A percentile compares a stretch with the other conserved stretches of the same genome.
phyloP scores from a whole-genome alignment of 2,797 vertebrate genomes.

The Setipinna tenuifilis region DNA sequence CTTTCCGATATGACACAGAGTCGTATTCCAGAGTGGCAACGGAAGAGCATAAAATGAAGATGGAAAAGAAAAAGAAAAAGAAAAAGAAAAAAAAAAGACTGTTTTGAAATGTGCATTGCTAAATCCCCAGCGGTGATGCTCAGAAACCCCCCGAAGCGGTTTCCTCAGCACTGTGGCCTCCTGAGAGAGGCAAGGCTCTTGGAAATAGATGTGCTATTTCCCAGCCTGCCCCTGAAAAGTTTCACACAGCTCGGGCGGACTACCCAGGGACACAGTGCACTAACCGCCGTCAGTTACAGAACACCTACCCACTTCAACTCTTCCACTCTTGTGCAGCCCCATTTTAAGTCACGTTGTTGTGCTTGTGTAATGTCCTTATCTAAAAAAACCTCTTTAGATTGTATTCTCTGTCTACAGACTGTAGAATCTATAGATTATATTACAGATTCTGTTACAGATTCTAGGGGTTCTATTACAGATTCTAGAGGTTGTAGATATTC shows the following conservation, averaged over 20 bases:
- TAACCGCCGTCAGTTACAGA: neutral
- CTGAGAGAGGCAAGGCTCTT: neutral
- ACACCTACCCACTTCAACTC: neutral
- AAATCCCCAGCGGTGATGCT: conserved; percentile 11
- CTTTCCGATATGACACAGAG: neutral
- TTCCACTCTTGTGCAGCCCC: neutral
- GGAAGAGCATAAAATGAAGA: neutral
- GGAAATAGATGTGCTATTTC: conserved; percentile 19
- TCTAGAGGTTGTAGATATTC: too few relatives aligned
- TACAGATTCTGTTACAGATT: too few relatives aligned
- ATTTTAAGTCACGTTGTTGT: too few relatives aligned
- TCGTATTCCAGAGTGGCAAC: neutral
- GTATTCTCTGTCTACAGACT: too few relatives aligned
- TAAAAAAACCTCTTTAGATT: too few relatives aligned
- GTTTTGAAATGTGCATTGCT: neutral
- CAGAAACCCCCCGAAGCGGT: conserved; percentile 7
- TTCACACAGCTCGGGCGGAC: neutral
- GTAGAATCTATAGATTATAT: too few relatives aligned
- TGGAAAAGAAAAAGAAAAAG: neutral
- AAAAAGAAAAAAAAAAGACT: neutral
- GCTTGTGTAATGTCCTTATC: too few relatives aligned
- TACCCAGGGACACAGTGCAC: neutral
- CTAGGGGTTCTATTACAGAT: too few relatives aligned
- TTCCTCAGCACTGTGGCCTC: conserved; percentile 39
- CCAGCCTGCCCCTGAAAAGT: conserved; percentile 17